These are phyloP conservation scores for Grus americana DNA, from an alignment of 2,113 vertebrate genomes.

Conservation along the genomic window DNA sequence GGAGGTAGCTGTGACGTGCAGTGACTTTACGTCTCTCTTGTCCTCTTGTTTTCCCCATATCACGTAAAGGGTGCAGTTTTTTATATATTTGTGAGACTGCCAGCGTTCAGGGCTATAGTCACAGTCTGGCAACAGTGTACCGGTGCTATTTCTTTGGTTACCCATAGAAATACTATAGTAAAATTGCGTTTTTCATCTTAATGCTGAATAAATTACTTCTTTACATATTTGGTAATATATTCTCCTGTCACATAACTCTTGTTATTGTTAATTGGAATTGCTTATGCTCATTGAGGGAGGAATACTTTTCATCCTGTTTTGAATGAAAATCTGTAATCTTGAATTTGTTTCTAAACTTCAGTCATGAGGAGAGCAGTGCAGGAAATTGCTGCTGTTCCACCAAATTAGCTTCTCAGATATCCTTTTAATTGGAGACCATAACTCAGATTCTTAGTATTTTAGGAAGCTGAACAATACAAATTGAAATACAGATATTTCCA, in stretches of 20 bases:
- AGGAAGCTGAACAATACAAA: slow-evolving; percentile 75
- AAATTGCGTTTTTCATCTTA: background rate
- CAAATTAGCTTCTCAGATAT: slow-evolving; percentile 80
- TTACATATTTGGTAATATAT: slow-evolving; percentile 52
- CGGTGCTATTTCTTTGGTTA: background rate
- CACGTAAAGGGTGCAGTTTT: background rate
- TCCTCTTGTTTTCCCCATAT: background rate
- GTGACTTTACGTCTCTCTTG: background rate
- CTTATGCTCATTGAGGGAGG: slow-evolving; percentile 67
- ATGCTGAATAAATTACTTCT: slow-evolving; percentile 46
- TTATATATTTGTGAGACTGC: background rate
- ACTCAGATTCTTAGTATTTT: slow-evolving; percentile 76
- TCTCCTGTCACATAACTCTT: slow-evolving; percentile 64
- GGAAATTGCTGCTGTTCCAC: slow-evolving; percentile 77
- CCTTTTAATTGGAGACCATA: slow-evolving; percentile 79
- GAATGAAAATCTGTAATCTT: slow-evolving; percentile 70
- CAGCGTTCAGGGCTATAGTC: background rate
- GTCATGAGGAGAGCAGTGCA: slow-evolving; percentile 67
- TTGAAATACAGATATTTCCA: slow-evolving; percentile 77
- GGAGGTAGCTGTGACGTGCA: background rate
- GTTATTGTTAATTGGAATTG: slow-evolving; percentile 71
- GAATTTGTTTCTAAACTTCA: slow-evolving; percentile 78
- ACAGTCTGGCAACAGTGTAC: background rate
- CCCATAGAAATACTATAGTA: background rate
- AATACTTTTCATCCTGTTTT: slow-evolving; percentile 68